Evolutionary conservation across 1,140 invertebrate species (phyloP), one percentile per base, ranked within the genome.

Genomic region (Brachionus asplanchnoidis): DNA sequence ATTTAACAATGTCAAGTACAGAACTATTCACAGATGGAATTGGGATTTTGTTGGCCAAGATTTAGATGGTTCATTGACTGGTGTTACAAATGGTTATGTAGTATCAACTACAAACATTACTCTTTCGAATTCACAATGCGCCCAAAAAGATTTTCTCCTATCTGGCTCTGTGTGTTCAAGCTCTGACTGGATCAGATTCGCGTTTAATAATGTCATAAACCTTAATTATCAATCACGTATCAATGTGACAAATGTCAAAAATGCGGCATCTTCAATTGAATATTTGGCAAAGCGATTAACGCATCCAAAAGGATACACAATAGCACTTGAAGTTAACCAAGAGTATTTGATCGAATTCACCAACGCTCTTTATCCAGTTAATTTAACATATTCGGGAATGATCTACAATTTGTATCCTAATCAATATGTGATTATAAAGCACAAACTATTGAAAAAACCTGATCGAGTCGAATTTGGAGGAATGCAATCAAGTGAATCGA

Each of bases 21-120:
- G 60, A 82, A 82, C 65, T 40, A 9, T 65, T 3, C 79, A 65
- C 23, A 82, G 79, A 82, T 82, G 79, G 79, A 56, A 82, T 82
- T 82, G 79, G 79, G 79, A 82, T 56, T 28, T 65, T 32, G 53
- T 82, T 5, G n/a, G 36, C 9, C 53, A 82, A 46, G 79, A 82
- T 82, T 65, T 82, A 40, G 79, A 82, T 36, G 79, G 79, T 8
- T 82, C 79, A 20, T 68, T 82, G 40, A 36, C 79, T n/a, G 79
- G 79, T 23, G 26, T 14, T 12, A 8, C 28, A 40, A 68, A 68
- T 26, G 20, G 23, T 17, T 53, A 36, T n/a, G 79, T 82, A 9
- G 79, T 82, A 36, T 82, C 23, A 12, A 68, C 56, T 5, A 65
- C 56, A 14, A 82, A 82, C 26, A 65, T 82, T 14, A 82, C 79